phyloP scores from a whole-genome alignment of 2,888 invertebrate species.

The Tenthredo scrophulariae region DNA sequence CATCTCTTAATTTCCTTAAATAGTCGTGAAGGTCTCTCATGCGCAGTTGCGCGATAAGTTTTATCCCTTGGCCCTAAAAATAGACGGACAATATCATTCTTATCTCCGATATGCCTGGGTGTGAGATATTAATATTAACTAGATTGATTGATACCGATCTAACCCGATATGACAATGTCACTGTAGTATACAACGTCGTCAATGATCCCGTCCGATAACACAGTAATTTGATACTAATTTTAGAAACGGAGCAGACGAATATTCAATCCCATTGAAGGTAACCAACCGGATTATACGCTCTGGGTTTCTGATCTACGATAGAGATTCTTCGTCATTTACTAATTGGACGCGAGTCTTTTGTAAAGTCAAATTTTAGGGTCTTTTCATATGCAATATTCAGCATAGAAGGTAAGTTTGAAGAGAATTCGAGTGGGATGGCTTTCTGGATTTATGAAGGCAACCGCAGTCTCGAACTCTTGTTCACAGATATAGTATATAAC shows the following conservation, averaged over 20 bases:
- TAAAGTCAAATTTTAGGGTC: background rate
- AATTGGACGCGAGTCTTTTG: background rate
- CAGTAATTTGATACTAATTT: conserved; percentile 42
- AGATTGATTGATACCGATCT: conserved; percentile 42
- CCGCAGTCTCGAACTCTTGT: background rate
- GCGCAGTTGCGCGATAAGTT: background rate
- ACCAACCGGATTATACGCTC: background rate
- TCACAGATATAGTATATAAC: background rate
- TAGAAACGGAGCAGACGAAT: background rate
- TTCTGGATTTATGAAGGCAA: background rate
- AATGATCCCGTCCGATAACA: conserved; percentile 28
- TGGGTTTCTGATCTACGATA: background rate
- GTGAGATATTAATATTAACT: conserved; percentile 39
- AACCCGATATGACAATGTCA: background rate
- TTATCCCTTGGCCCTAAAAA: conserved; percentile 6
- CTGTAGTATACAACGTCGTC: conserved; percentile 8
- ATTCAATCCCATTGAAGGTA: conserved; percentile 1
- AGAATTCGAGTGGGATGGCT: background rate
- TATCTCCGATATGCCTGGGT: background rate
- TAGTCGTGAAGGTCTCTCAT: background rate
- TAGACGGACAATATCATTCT: background rate
- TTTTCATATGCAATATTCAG: background rate
- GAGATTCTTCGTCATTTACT: conserved; percentile 6
- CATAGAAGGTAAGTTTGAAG: background rate
- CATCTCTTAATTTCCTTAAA: conserved; percentile 31